Base-by-base conservation (phyloP, 2,797 vertebrate species). In the Halcyon chelicuti region DNA sequence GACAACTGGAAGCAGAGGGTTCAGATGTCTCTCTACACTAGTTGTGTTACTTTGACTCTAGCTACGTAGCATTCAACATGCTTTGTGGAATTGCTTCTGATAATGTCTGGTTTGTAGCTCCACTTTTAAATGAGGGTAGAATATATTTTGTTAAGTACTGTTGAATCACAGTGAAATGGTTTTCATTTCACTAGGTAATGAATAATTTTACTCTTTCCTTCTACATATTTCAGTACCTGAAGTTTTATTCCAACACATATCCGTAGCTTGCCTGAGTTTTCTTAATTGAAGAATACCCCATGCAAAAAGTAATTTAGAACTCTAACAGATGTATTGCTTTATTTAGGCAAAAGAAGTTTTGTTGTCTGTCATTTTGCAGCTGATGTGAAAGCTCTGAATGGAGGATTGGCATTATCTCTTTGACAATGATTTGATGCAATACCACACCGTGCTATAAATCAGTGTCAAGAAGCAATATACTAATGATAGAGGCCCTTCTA, bases 401-500 rank as follows among this genome's bases (percentile, higher is more conserved):
- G 88, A 62, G 39, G 49, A 8, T 63, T 96, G 95, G 85, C 86
- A 96, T 98, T 97, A 97, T 96, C 95, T 78, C n/a, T 93, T 88
- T 96, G 96, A 97, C 97, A 98, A 79, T 76, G 88, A 96, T 91
- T 96, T 95, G 92, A 84, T 84, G 85, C 83, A 81, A 42, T 29
- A 71, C 46, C 82, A 84, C 42, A 60, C 68, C 66, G 19, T 57
- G 52, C 89, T 94, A 85, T 91, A 97, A 97, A 98, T 98, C 98
- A 98, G 81, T 95, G 97, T 98, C 97, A 96, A 93, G 95, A 97
- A 94, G 67, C 65, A 96, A 97, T 97, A 93, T 91, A 92, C 83
- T 98, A 98, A 98, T 98, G 96, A 97, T 90, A 97, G 96, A 94
- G 95, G 76, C 86, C 57, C 21, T 54, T 95, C 85, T 92, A 88